phyloP scores from a whole-genome alignment of 2,888 invertebrate genomes.

The Carcina quercana region DNA sequence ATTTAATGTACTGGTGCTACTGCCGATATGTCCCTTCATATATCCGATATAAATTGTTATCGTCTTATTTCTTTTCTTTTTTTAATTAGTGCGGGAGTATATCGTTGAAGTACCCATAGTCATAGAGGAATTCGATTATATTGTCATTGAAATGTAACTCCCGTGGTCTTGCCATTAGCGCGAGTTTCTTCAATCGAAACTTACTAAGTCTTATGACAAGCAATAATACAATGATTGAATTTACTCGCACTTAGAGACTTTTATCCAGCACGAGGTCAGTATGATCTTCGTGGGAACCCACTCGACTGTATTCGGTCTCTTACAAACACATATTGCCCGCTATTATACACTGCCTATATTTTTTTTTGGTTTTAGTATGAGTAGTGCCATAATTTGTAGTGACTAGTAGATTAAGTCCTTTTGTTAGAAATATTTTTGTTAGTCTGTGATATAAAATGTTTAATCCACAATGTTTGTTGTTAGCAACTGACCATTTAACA shows the following conservation, averaged over 20 bases:
- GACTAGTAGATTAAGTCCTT: conserved; percentile 40
- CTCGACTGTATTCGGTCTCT: no score
- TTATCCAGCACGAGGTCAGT: no score
- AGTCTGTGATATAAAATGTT: conserved; percentile 67
- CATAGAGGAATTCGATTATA: conserved; percentile 59
- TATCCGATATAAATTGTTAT: conserved; percentile 61
- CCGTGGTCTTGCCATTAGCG: no score
- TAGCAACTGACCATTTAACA: conserved; percentile 24
- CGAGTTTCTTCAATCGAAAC: no score
- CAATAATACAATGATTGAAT: no score
- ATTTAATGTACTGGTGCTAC: conserved; percentile 36
- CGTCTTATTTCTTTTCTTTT: conserved; percentile 63
- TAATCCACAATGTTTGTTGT: conserved; percentile 51
- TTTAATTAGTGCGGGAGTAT: conserved; percentile 52
- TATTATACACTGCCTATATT: conserved; percentile 44
- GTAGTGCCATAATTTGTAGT: conserved; percentile 63
- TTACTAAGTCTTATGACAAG: no score
- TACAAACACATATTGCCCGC: conserved; percentile 8
- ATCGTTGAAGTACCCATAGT: conserved; percentile 51
- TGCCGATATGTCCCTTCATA: conserved; percentile 49
- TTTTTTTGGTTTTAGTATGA: conserved; percentile 39
- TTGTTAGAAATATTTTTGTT: conserved; percentile 54
- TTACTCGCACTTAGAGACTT: no score
- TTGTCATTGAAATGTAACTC: conserved; percentile 73
- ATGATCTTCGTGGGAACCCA: no score